Base-by-base conservation (phyloP, 2,888 invertebrate genomes). In the Slavum lentiscoides region DNA sequence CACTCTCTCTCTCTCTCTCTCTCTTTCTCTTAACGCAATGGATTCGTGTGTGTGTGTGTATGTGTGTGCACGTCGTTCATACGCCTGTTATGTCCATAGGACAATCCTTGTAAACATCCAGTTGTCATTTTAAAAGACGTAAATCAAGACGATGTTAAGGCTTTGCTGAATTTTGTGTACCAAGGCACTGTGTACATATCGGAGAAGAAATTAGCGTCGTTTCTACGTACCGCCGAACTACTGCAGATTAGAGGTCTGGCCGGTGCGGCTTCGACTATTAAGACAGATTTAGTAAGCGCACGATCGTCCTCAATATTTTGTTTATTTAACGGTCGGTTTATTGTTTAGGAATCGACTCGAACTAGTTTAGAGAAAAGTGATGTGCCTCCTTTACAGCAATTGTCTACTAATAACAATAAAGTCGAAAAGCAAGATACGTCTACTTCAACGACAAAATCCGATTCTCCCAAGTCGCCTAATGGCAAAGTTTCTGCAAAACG, bases 71-170 rank as follows among this genome's bases (percentile, higher is more conserved):
- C 30, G 1, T 62, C 23, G 2, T 39, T 68, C 15, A 30, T 72
- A 68, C 37, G 6, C 3, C 59, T 49, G 2, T 80, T 70, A 85
- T 82, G 83, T 69, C 87, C 86, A 73, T 85, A 92, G 91, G 91
- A 92, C 85, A 92, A 92, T 86, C 92, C 92, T 82, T 92, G 92
- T 86, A 90, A 91, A 84, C 92, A 92, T 86, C 92, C 92, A 72
- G 91, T 92, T 77, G 91, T 92, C 74, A 92, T 92, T 83, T 85
- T 92, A 81, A 91, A 91, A 87, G 91, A 92, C 88, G 91, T 92
- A 17, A 88, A 89, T 58, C 90, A 90, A 83, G 89, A 89, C 85
- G 92, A 92, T 85, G 89, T 92, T 84, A 89, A 90, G 82, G 91
- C 91, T 82, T 87, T 92, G 75, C 86, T 92, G 83, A 91, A 91